These are phyloP conservation scores for Betta splendens DNA, from an alignment of 2,797 vertebrate genomes.

Conservation along the genomic window DNA sequence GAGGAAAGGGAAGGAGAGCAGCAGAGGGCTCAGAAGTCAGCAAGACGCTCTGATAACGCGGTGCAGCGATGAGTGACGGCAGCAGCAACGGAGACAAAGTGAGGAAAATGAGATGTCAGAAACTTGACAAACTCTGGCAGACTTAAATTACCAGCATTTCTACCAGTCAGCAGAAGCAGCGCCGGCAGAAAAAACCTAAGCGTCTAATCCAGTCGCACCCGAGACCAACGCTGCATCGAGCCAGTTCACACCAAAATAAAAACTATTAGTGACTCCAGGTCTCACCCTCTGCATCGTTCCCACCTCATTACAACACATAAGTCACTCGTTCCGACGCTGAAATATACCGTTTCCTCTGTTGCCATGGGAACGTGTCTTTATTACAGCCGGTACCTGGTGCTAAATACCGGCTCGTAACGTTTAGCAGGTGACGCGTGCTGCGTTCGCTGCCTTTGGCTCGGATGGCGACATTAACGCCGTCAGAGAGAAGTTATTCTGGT, in stretches of 20 bases:
- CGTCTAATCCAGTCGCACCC: conserved; percentile 5
- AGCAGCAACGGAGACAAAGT: conserved; percentile 53
- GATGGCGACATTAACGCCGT: too few relatives aligned
- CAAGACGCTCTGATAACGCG: conserved; percentile 53
- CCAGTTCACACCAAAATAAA: neutral
- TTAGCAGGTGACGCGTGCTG: too few relatives aligned
- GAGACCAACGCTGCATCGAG: neutral
- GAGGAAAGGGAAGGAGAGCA: conserved; percentile 18
- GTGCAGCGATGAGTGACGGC: conserved; percentile 48
- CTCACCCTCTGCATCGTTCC: neutral
- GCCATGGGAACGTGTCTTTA: neutral
- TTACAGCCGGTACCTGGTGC: neutral
- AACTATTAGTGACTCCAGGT: neutral
- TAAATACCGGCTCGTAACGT: too few relatives aligned
- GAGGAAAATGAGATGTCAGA: conserved; percentile 65
- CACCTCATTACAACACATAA: neutral
- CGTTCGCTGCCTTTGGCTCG: too few relatives aligned
- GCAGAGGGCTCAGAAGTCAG: conserved; percentile 21
- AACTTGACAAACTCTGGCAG: conserved; percentile 37
- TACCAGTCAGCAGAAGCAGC: conserved; percentile 23
- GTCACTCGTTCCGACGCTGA: too few relatives aligned
- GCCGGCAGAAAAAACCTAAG: neutral
- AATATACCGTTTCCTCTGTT: neutral
- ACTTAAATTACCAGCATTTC: conserved; percentile 42
- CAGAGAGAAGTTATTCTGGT: too few relatives aligned